Evolutionary conservation across 2,888 invertebrate species (phyloP).

Genomic region (Thereva nobilitata): DNA sequence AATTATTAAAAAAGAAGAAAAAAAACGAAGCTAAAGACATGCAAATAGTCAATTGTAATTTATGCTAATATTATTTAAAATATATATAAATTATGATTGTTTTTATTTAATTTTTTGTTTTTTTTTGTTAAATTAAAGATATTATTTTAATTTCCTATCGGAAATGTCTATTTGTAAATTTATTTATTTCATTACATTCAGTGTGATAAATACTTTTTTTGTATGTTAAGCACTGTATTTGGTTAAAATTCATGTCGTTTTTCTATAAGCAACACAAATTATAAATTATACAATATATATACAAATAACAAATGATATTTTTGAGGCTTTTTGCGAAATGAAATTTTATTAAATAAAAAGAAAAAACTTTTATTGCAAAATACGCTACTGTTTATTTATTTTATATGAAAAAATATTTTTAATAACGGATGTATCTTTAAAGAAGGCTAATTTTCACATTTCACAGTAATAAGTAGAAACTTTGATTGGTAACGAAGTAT

Average conservation of each 20-base stretch:
- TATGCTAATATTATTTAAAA: constrained; percentile 31
- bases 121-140: constrained; percentile 11
- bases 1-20: not conserved
- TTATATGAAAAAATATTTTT: too few relatives aligned
- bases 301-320: not conserved
- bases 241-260: constrained; percentile 20
- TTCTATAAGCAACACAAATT: constrained; percentile 32
- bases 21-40: constrained; percentile 15
- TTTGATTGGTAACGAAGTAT: too few relatives aligned
- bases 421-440: not conserved
- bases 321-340: not conserved
- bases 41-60: constrained; percentile 30
- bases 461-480: too few relatives aligned
- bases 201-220: constrained; percentile 10
- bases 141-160: constrained; percentile 23
- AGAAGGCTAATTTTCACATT: too few relatives aligned
- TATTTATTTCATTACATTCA: constrained; percentile 24
- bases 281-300: constrained; percentile 13
- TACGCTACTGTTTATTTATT: too few relatives aligned
- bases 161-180: constrained; percentile 26
- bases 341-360: not conserved
- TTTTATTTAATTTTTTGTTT: constrained; percentile 1
- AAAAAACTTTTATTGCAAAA: not conserved
- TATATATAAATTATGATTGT: constrained; percentile 29
- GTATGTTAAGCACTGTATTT: not conserved